Percentiles rank a stretch among this genome's conserved stretches.
Evolutionary conservation across 2,113 vertebrate species (phyloP).

Genomic region (Pedetes capensis): DNA sequence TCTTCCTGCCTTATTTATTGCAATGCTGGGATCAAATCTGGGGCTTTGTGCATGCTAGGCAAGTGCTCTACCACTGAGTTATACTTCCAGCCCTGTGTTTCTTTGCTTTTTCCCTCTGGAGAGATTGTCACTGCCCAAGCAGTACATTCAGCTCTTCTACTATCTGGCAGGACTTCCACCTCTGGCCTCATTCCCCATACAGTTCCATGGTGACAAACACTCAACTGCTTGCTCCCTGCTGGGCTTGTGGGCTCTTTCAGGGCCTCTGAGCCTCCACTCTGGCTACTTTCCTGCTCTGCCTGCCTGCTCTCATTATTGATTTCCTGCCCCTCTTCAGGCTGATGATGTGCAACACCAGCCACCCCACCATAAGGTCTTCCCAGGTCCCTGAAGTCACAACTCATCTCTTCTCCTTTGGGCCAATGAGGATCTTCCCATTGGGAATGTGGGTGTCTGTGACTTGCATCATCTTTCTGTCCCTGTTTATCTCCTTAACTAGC

Average conservation of each 20-base stretch:
- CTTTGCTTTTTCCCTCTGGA: background rate
- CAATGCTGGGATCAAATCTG: too few relatives aligned
- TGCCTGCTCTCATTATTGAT: background rate
- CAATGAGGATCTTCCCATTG: background rate
- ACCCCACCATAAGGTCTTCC: background rate
- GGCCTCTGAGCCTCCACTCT: background rate
- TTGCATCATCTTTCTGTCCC: background rate
- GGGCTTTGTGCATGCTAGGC: too few relatives aligned
- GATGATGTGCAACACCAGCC: background rate
- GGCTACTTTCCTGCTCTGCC: background rate
- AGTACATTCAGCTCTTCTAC: background rate
- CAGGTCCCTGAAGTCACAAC: background rate
- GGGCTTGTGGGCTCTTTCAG: too few relatives aligned
- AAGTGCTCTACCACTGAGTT: too few relatives aligned
- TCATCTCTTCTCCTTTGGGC: background rate
- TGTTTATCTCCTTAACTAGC: background rate
- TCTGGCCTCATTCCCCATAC: background rate
- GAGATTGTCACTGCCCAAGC: background rate
- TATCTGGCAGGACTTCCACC: background rate
- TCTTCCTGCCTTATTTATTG: too few relatives aligned
- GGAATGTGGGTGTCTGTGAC: background rate
- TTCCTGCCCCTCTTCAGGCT: background rate
- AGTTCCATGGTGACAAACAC: rapidly evolving
- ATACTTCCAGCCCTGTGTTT: too few relatives aligned
- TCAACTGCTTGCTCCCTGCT: background rate